Percentiles rank a stretch among this genome's conserved stretches.
Evolutionary conservation across 2,888 invertebrate genomes (phyloP).

Genomic region (Athripsodes cinereus): DNA sequence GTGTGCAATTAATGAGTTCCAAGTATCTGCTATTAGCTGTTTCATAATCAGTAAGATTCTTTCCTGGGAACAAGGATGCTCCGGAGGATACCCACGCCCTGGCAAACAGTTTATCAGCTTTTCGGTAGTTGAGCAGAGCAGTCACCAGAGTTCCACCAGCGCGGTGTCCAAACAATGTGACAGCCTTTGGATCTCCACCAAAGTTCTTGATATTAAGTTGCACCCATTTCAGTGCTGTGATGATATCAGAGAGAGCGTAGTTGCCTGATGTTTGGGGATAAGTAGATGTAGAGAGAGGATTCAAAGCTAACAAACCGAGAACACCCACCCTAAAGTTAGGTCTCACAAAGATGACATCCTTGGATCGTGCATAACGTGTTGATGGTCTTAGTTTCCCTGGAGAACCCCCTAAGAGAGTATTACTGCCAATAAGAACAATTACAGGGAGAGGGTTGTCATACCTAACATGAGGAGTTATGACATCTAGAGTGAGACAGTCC

Average conservation of each 20-base stretch:
- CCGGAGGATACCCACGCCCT: slow-evolving; percentile 77
- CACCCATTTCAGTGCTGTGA: slow-evolving; percentile 74
- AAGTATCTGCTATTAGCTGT: slow-evolving; percentile 57
- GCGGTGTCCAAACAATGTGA: slow-evolving; percentile 78
- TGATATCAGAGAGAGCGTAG: slow-evolving; percentile 76
- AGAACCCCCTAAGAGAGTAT: slow-evolving; percentile 70
- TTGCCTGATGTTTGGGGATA: slow-evolving; percentile 78
- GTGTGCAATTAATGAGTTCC: slow-evolving; percentile 48
- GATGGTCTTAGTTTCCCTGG: slow-evolving; percentile 69
- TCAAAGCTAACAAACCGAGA: slow-evolving; percentile 75
- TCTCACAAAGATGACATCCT: slow-evolving; percentile 78
- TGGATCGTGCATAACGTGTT: slow-evolving; percentile 65
- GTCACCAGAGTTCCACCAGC: slow-evolving; percentile 81
- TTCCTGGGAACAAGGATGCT: slow-evolving; percentile 66
- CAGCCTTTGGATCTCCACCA: slow-evolving; percentile 71
- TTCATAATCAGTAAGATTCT: slow-evolving; percentile 55
- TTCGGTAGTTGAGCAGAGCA: slow-evolving; percentile 58
- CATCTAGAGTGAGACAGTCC: slow-evolving; percentile 77
- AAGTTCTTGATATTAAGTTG: slow-evolving; percentile 76
- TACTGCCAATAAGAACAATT: slow-evolving; percentile 75
- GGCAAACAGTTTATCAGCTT: slow-evolving; percentile 62
- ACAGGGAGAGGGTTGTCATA: slow-evolving; percentile 77
- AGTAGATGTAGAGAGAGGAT: slow-evolving; percentile 59
- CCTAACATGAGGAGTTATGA: slow-evolving; percentile 74
- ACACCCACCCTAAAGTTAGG: slow-evolving; percentile 79